phyloP scores from a whole-genome alignment of 2,888 invertebrate species.

The Clusia tigrina region DNA sequence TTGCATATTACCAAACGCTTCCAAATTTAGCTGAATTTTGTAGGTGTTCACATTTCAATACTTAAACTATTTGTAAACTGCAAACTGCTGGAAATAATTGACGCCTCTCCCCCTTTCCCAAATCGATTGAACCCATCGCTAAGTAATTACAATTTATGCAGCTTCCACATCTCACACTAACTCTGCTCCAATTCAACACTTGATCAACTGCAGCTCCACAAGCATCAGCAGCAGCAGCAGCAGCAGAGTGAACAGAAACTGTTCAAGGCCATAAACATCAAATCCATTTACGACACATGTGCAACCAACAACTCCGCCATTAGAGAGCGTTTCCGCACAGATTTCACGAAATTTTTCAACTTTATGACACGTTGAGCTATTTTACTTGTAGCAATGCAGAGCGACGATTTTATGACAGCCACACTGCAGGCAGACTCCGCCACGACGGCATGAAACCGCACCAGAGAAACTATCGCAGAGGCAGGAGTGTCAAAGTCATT shows the following conservation, averaged over 20 bases:
- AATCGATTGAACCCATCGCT: too few relatives aligned
- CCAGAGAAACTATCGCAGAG: background rate
- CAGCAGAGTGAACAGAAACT: constrained; percentile 2
- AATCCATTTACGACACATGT: constrained; percentile 20
- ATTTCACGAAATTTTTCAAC: background rate
- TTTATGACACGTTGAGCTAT: constrained; percentile 5
- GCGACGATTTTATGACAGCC: constrained; percentile 1
- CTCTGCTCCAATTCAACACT: too few relatives aligned
- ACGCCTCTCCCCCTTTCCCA: too few relatives aligned
- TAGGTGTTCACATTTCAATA: too few relatives aligned
- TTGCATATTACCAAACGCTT: too few relatives aligned
- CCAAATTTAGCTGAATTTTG: too few relatives aligned
- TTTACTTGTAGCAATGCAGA: too few relatives aligned
- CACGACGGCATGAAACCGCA: background rate
- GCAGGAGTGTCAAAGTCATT: constrained; percentile 2
- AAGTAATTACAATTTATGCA: too few relatives aligned
- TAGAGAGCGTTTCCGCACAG: background rate
- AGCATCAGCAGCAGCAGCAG: background rate
- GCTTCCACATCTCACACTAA: too few relatives aligned
- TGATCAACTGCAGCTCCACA: too few relatives aligned
- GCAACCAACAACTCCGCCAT: background rate
- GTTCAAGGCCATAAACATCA: constrained; percentile 19
- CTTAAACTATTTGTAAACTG: too few relatives aligned
- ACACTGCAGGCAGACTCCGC: background rate
- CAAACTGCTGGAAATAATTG: too few relatives aligned